Percentiles rank a stretch among this genome's conserved stretches.
Conservation (phyloP, 1,140 invertebrate genomes). For the Drosophila novamexicana region DNA sequence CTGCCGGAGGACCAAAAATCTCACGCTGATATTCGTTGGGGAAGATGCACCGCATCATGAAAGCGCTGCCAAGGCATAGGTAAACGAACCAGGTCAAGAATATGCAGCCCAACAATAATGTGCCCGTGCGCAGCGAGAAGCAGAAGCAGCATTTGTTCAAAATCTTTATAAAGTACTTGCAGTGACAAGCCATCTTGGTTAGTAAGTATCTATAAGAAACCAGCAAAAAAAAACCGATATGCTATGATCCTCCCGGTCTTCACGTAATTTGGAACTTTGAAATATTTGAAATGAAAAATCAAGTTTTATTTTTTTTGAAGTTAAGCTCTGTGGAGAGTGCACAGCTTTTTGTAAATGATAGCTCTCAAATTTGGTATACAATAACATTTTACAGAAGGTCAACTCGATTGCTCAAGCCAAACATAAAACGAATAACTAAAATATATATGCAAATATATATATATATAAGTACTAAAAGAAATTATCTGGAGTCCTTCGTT, state of each 20-base stretch:
- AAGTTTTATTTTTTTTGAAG: background rate
- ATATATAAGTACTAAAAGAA: too few species aligned
- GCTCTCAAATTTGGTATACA: background rate
- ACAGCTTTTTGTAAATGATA: conserved; percentile 2
- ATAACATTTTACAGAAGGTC: background rate
- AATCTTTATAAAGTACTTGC: conserved; percentile 48
- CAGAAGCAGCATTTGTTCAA: conserved; percentile 54
- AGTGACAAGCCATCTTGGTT: conserved; percentile 58
- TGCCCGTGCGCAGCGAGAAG: conserved; percentile 43
- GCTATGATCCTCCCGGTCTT: background rate
- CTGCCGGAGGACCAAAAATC: conserved; percentile 5
- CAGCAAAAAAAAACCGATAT: too few species aligned
- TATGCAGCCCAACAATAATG: conserved; percentile 58
- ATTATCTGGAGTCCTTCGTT: too few species aligned
- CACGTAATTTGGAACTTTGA: conserved; percentile 1
- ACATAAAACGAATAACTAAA: background rate
- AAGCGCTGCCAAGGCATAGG: conserved; percentile 54
- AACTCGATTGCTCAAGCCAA: conserved; percentile 11
- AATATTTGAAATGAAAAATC: background rate
- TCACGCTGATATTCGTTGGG: conserved; percentile 54
- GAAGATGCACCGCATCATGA: conserved; percentile 71
- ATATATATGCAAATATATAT: too few species aligned
- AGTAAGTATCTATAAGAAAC: background rate
- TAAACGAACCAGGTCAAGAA: conserved; percentile 66
- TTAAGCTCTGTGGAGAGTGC: too few species aligned